Evolutionary conservation across 2,113 vertebrate species (phyloP).

Genomic region (Barbus barbus): DNA sequence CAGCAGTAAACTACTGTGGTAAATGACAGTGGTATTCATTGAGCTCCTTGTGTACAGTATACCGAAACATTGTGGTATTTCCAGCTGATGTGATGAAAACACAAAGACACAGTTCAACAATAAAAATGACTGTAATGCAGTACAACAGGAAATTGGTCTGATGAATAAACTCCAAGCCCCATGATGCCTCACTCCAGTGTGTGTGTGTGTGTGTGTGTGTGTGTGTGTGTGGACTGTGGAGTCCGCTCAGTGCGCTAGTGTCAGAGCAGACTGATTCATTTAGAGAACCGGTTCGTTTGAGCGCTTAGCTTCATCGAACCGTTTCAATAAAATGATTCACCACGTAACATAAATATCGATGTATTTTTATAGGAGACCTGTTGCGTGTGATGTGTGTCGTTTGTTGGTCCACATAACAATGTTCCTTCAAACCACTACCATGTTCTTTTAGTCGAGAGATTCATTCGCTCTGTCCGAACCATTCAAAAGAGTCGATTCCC

Average conservation of each 20-base stretch:
- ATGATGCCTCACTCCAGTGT: slow-evolving; percentile 9
- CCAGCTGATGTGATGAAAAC: neutral
- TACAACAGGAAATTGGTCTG: neutral
- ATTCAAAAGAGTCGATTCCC: neutral
- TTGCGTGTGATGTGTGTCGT: neutral
- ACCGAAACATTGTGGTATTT: too few relatives aligned
- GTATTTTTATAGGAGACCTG: neutral
- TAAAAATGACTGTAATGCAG: neutral
- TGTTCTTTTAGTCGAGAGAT: neutral
- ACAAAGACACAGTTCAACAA: neutral
- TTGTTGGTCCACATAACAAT: neutral
- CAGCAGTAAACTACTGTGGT: too few relatives aligned
- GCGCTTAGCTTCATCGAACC: too few relatives aligned
- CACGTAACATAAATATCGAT: neutral
- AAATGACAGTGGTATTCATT: too few relatives aligned
- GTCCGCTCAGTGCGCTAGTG: neutral
- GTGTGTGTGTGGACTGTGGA: neutral
- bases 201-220: neutral
- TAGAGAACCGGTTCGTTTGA: neutral
- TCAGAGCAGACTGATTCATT: neutral
- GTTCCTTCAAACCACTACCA: too few relatives aligned
- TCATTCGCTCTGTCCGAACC: neutral
- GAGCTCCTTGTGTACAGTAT: too few relatives aligned
- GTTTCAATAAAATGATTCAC: neutral
- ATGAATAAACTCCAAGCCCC: slow-evolving; percentile 6